Conservation (phyloP, 2,113 vertebrate species). For the Gila orcuttii region DNA sequence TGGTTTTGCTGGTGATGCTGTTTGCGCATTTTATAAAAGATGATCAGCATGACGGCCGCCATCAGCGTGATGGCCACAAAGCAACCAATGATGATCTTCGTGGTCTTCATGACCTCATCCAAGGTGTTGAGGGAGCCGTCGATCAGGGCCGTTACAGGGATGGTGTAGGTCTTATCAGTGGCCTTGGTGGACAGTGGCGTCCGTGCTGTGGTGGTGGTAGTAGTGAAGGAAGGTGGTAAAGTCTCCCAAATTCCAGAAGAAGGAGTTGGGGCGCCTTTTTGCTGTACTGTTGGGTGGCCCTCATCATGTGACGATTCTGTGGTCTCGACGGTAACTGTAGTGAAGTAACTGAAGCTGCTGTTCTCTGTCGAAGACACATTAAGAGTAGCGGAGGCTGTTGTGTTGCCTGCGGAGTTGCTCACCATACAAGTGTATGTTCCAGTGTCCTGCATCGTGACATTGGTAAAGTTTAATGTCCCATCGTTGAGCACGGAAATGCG, state of each 20-base stretch:
- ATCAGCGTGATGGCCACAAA: slow-evolving; percentile 99
- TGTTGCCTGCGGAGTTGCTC: slow-evolving; percentile 98
- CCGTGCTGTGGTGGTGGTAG: slow-evolving; percentile 80
- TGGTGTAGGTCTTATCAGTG: slow-evolving; percentile 91
- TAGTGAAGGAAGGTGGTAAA: slow-evolving; percentile 82
- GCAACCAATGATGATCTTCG: slow-evolving; percentile 99
- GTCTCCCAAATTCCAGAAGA: slow-evolving; percentile 88
- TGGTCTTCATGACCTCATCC: slow-evolving; percentile 99
- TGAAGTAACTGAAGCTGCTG: slow-evolving; percentile 94
- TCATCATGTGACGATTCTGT: slow-evolving; percentile 94
- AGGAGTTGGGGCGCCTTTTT: slow-evolving; percentile 87
- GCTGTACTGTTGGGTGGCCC: slow-evolving; percentile 88
- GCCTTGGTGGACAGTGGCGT: slow-evolving; percentile 88
- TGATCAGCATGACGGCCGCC: slow-evolving; percentile 99
- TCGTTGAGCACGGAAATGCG: slow-evolving; percentile 97
- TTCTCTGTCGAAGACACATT: slow-evolving; percentile 94
- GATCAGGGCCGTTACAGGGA: slow-evolving; percentile 87
- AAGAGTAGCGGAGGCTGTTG: slow-evolving; percentile 94
- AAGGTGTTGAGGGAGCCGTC: slow-evolving; percentile 89
- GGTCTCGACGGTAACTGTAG: slow-evolving; percentile 97
- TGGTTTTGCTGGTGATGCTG: slow-evolving; percentile 98
- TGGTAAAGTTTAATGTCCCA: slow-evolving; percentile 97
- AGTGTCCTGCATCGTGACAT: slow-evolving; percentile 96
- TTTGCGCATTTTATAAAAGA: slow-evolving; percentile 99
- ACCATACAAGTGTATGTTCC: slow-evolving; percentile 98